phyloP scores from a whole-genome alignment of 2,113 vertebrate genomes.

The Symphodus melops region DNA sequence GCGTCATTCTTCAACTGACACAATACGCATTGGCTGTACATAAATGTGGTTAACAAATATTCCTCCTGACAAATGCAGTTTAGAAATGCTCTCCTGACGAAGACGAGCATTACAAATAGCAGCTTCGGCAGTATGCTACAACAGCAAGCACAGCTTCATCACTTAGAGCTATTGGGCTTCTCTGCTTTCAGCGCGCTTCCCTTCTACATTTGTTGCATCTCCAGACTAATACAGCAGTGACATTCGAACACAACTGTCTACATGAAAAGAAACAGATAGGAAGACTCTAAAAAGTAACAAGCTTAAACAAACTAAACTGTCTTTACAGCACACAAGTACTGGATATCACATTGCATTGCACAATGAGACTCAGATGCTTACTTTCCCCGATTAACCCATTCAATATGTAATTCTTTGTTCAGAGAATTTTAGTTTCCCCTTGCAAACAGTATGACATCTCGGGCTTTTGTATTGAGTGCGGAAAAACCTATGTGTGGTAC shows the following conservation, averaged over 20 bases:
- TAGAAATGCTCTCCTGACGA: conserved; percentile 52
- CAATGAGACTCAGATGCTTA: too few relatives aligned
- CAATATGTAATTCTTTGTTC: too few relatives aligned
- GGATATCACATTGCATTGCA: too few relatives aligned
- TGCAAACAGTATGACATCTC: too few relatives aligned
- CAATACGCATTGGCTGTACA: conserved; percentile 43
- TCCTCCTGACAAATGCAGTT: conserved; percentile 51
- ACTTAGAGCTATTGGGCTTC: conserved; percentile 10
- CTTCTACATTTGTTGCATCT: conserved; percentile 24
- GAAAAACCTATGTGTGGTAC: too few relatives aligned
- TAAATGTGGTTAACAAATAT: conserved; percentile 50
- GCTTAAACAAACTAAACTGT: too few relatives aligned
- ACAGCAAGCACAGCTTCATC: conserved; percentile 34
- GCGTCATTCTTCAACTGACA: conserved; percentile 60
- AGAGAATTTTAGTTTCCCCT: too few relatives aligned
- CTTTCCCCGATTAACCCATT: too few relatives aligned
- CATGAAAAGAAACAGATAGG: background rate
- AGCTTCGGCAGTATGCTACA: conserved; percentile 38
- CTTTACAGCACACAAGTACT: too few relatives aligned
- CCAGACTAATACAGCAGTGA: background rate
- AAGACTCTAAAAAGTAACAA: background rate
- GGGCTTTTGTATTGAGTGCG: too few relatives aligned
- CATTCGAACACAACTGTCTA: background rate
- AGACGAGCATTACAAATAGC: conserved; percentile 50
- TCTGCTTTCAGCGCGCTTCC: conserved; percentile 27